Evolutionary conservation across 1,140 invertebrate genomes (phyloP), one percentile per base, ranked within the genome.

Genomic region (Brachionus koreanus): DNA sequence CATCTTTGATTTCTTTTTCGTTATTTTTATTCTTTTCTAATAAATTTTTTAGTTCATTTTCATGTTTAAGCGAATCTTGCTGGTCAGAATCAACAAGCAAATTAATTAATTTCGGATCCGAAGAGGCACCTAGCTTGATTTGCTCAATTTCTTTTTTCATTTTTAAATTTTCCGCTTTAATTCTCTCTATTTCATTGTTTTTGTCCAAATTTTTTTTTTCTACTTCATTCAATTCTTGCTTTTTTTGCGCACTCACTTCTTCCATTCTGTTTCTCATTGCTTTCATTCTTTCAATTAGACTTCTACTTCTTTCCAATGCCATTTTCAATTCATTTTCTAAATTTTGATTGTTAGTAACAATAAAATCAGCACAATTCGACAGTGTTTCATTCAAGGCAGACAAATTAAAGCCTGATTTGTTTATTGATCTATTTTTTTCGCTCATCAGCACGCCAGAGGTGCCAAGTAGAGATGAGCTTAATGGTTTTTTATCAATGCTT

Each of bases 1-100:
- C 61, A 37, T 79, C 49, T 43, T 13, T 42, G n/a, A 61, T 25
- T 23, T 79, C 76, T 79, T 61, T 79, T 61, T 79, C 46, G 25
- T 42, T 61, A 46, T 74, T 74, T 33, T 69, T 69, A 39, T 69
- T 69, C 39, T 69, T 69, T 37, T 69, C 65, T 10, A 23, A 5
- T 19, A 69, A 43, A 43, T 69, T 69, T 69, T 69, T 69, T 9
- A 69, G 16, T 2, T 69, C 65, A 69, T 39, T 69, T 69, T 23
- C 33, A 16, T 39, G 65, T 4, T 69, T 69, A 9, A 7, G 10
- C 10, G 6, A n/a, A 69, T 65, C 5, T 65, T 65, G 5, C 9
- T 57, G n/a, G 6, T 19, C 19, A 35, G 10, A 29, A 1, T 65
- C 63, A 37, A 37, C 13, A 10, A 69, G 33, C 12, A 69, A 19